phyloP scores from a whole-genome alignment of 2,888 invertebrate genomes.

The Synanthedon myopaeformis region DNA sequence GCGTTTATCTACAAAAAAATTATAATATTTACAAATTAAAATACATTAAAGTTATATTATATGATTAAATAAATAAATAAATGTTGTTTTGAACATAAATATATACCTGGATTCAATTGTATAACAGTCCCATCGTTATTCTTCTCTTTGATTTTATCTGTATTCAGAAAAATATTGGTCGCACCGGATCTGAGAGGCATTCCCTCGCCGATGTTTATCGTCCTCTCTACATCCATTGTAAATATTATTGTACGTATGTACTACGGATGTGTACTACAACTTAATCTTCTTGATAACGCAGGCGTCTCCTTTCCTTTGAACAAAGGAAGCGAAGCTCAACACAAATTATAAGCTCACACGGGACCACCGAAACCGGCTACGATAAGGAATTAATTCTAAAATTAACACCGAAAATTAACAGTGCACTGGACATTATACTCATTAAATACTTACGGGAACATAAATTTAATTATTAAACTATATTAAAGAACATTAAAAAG shows the following conservation, averaged over 20 bases:
- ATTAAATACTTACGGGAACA: not conserved
- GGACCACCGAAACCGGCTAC: constrained; percentile 15
- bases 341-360: constrained; percentile 39
- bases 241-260: constrained; percentile 26
- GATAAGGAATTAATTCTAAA: too few species aligned
- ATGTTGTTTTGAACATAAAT: too few species aligned
- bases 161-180: constrained; percentile 59
- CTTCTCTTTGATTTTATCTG: constrained; percentile 46
- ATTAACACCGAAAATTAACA: too few species aligned
- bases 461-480: not conserved
- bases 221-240: constrained; percentile 53
- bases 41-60: too few species aligned
- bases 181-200: constrained; percentile 55
- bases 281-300: constrained; percentile 32
- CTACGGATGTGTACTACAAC: constrained; percentile 27
- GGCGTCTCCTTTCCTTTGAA: constrained; percentile 51
- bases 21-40: constrained; percentile 8
- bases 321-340: constrained; percentile 54
- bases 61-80: too few species aligned
- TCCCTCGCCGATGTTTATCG: constrained; percentile 51
- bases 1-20: constrained; percentile 44
- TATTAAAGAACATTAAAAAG: constrained; percentile 1
- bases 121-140: constrained; percentile 56
- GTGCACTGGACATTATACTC: too few species aligned
- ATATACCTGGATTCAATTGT: constrained; percentile 58